Base-by-base conservation (phyloP, 2,888 invertebrate species). In the Cephus nigrinus region DNA sequence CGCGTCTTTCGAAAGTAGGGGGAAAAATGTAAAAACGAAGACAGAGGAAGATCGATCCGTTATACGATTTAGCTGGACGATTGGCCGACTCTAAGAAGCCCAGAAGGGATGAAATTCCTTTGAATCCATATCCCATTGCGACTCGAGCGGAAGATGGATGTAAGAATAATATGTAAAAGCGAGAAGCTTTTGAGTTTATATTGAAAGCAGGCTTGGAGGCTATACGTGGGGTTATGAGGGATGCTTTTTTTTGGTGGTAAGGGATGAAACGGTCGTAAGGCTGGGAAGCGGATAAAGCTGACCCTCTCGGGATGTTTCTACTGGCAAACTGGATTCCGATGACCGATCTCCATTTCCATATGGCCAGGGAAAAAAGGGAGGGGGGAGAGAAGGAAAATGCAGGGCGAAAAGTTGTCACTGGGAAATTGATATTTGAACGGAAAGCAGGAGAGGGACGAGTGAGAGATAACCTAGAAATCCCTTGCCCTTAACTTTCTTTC, bases 311-410 rank as follows among this genome's bases (percentile, higher is more conserved):
- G 88, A 88, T 89, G 87, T 90, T 90, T 88, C 88, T 84, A 88
- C 89, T 88, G 83, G 86, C 88, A 90, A 91, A 91, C 89, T 89
- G 86, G 88, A 91, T 91, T 90, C 85, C 88, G 86, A 88, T 88
- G 88, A 88, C 86, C 88, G 86, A 90, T 90, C 88, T 89, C 88
- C 86, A 91, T 91, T 91, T 90, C 89, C 90, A 90, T 90, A 89
- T 87, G 87, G 83, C 82, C 79, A 80, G 76, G 80, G 81, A 71
- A 69, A 76, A 72, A 80, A 81, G 83, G 83, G 80, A 79, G 82
- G 40, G 15, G 75, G 80, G 74, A 74, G 40, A 78, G 76, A 80
- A 80, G 81, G 80, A 73, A 68, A 73, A 74, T 77, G 55, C 75
- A 80, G 84, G 82, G 82, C 83, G 86, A 84, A 86, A 89, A 89